Base-by-base conservation (phyloP, 2,113 vertebrate genomes). In the Accipiter cooperii region DNA sequence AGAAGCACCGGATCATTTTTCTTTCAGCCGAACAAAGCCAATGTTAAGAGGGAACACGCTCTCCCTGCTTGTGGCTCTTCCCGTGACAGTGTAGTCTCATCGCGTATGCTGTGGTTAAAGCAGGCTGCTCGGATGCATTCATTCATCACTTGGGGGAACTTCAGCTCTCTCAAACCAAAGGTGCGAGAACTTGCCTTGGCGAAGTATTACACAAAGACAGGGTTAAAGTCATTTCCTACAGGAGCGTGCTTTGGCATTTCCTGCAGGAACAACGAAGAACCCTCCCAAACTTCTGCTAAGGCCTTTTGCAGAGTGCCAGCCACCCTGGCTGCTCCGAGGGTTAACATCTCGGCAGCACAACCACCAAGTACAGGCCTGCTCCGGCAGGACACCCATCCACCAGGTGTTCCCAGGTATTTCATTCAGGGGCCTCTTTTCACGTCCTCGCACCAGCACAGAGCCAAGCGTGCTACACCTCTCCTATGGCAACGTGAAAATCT, bases 11-110 rank as follows among this genome's bases (percentile, higher is more conserved):
- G 26, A 75, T 63, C 16, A 17, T 79, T 82, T 76, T 88, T 86
- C 66, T 63, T 81, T 36, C 80, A 82, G 40, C 4, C 0, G 0
- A 94, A 81, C 42, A 89, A 77, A 90, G 73, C 20, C 52, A 78
- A 13, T 0, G 0, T 63, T 25, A 73, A 75, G 7, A 6, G 4
- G 51, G 55, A 93, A 51, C 1, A 8, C 17, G 5, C 15, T 60
- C 71, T 74, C 38, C 38, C 52, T 34, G 26, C 81, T 70, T 21
- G 40, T 51, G 71, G 75, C 36, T 85, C 58, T 68, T 87, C 63
- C 57, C 31, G 18, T 49, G 26, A 90, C 85, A 80, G 24, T 1
- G 18, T 10, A 58, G 75, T 8, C 64, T 40, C 46, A 36, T 31
- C 11, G 0, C 8, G 17, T 19, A 57, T 0, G 0, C 31, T 1